Conservation (phyloP, 2,888 invertebrate genomes). For the Lasioglossum vierecki region DNA sequence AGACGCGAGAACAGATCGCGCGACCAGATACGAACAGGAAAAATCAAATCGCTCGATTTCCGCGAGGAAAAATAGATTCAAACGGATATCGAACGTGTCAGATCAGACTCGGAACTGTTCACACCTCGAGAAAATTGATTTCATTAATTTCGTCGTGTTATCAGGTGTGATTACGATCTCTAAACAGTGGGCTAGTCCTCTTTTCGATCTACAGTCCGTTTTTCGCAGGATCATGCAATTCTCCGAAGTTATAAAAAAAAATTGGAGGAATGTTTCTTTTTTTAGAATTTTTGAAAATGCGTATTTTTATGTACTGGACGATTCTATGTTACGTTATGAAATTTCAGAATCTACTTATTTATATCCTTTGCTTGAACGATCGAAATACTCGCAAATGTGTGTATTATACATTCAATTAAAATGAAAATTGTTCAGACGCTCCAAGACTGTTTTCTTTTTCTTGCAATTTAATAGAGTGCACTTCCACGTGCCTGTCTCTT, state of each 20-base stretch:
- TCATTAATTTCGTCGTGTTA: background rate
- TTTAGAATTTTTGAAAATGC: background rate
- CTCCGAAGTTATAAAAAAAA: background rate
- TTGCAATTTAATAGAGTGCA: background rate
- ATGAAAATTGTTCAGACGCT: background rate
- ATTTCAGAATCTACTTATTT: background rate
- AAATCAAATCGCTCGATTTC: constrained; percentile 3
- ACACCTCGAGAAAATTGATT: background rate
- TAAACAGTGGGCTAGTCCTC: too few relatives aligned
- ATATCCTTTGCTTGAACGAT: background rate
- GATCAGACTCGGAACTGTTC: background rate
- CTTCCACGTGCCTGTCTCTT: background rate
- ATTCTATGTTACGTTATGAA: background rate
- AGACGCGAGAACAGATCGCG: constrained; percentile 24
- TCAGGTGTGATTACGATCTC: background rate
- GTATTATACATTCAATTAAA: background rate
- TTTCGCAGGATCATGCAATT: background rate
- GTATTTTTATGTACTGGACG: too few relatives aligned
- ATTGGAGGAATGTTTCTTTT: background rate
- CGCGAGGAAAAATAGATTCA: background rate
- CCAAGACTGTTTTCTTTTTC: background rate
- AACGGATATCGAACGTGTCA: background rate
- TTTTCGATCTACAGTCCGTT: background rate
- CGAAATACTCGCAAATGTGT: background rate
- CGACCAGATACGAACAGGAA: background rate